phyloP scores from a whole-genome alignment of 1,140 invertebrate genomes.

The Aphaenogaster floridana region DNA sequence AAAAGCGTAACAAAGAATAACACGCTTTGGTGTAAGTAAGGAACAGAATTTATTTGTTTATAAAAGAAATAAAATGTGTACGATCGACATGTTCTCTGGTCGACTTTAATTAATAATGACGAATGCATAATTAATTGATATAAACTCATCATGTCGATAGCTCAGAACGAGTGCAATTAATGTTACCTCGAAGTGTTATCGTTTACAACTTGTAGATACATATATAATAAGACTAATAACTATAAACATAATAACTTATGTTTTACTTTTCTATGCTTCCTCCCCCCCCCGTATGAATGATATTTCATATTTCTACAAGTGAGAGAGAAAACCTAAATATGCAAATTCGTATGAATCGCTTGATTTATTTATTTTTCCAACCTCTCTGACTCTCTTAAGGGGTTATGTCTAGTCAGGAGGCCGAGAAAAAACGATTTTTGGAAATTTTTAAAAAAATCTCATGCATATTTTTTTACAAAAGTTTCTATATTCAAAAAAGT shows the following conservation, averaged over 20 bases:
- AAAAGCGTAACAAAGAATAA: neutral
- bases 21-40: neutral
- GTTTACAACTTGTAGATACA: neutral
- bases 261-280: neutral
- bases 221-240: neutral
- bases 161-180: neutral
- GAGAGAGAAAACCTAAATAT: neutral
- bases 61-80: neutral
- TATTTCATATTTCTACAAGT: neutral
- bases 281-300: neutral
- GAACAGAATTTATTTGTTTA: slow-evolving; percentile 2
- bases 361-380: neutral
- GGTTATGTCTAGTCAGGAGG: too few relatives aligned
- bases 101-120: neutral
- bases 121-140: neutral
- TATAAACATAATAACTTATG: neutral
- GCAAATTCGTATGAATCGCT: neutral
- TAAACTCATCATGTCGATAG: neutral
- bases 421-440: too few relatives aligned
- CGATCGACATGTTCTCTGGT: neutral
- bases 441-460: too few relatives aligned
- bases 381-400: neutral
- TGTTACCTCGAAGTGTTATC: neutral
- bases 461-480: too few relatives aligned
- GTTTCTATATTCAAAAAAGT: too few relatives aligned